phyloP scores from a whole-genome alignment of 2,113 vertebrate species.

The Aptenodytes forsteri region DNA sequence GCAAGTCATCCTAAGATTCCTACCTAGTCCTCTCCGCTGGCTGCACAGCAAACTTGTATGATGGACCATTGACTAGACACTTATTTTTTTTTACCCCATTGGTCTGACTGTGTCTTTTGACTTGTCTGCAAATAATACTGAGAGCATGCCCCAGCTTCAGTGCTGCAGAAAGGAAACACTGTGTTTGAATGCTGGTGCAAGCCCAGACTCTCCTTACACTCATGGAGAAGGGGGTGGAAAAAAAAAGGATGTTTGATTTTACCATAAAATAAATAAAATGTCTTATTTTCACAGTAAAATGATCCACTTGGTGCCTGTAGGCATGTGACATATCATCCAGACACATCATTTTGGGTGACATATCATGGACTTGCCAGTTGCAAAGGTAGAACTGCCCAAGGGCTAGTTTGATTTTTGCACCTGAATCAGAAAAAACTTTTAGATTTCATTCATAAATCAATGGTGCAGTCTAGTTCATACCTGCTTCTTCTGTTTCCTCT shows the following conservation, averaged over 20 bases:
- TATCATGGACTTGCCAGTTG: not conserved
- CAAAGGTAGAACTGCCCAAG: not conserved
- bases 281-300: not conserved
- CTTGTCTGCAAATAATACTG: not conserved
- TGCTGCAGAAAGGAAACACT: not conserved
- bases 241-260: not conserved
- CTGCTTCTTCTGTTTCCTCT: not conserved
- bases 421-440: not conserved
- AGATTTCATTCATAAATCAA: constrained; percentile 27
- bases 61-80: not conserved
- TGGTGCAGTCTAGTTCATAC: not conserved
- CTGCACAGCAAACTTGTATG: not conserved
- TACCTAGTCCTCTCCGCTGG: not conserved
- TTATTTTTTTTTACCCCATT: not conserved
- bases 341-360: not conserved
- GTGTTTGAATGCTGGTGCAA: not conserved
- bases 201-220: not conserved
- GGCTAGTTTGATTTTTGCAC: not conserved
- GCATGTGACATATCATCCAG: not conserved
- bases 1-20: not conserved
- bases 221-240: not conserved
- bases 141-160: not conserved
- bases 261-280: not conserved
- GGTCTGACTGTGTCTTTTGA: not conserved
- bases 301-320: not conserved